Base-by-base conservation (phyloP, 2,113 vertebrate genomes). In the Coracopsis vasa region DNA sequence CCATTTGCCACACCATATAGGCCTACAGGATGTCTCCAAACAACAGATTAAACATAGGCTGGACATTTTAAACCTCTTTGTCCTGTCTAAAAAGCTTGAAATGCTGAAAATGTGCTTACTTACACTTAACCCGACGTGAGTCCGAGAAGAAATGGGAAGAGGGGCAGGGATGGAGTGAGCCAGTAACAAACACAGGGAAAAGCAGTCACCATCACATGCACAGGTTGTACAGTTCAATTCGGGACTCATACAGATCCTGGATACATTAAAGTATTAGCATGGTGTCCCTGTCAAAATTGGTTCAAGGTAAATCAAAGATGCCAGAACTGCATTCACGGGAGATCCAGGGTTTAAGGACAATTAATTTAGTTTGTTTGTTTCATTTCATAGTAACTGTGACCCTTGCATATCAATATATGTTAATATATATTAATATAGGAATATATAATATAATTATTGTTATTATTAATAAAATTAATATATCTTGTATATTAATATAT, bases 281-380 rank as follows among this genome's bases (percentile, higher is more conserved):
- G 24, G 14, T 67, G 44, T 58, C 48, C 18, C 47, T 53, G 79
- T 25, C 20, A 73, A 70, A 70, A 53, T 2, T 47, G 18, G 41
- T 69, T 50, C 23, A 28, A 62, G 45, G 13, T 53, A 42, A 81
- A 8, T 21, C 47, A 77, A 80, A 84, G 71, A 66, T 4, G 1
- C n/a, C 60, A 25, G 41, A 70, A 64, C 3, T 0, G 0, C 31
- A 19, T 35, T 27, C 39, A 35, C 25, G 50, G 11, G 20, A 75
- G 15, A 70, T 37, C n/a, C 44, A 83, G 66, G 65, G 61, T 71
- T 84, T 58, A 73, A 31, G 23, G 50, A 45, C 18, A 66, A 45
- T 77, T 77, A 51, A 66, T 73, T 80, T 53, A 23, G 80, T 84
- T 92, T 75, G 2, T 50, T 92, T 80, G 42, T 64, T 90, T 69